Base-by-base conservation (phyloP, 2,888 invertebrate species). In the Scaeva pyrastri region DNA sequence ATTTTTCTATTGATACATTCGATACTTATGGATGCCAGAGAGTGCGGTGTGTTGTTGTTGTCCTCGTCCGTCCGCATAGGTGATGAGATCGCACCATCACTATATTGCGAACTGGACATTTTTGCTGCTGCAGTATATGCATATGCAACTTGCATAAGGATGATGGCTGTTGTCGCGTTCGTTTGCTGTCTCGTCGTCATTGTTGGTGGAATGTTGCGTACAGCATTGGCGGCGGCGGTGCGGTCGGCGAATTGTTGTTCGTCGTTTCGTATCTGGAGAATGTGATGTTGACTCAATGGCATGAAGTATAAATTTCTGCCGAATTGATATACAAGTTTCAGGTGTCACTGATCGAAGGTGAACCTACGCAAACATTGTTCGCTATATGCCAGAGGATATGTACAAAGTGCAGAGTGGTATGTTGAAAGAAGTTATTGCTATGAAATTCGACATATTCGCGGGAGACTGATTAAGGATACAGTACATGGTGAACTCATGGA, bases 311-410 rank as follows among this genome's bases (percentile, higher is more conserved):
- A 86, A 86, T 86, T 82, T 78, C 70, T 21, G 26, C 45, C 8
- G 86, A 86, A 82, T 86, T 82, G 82, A 86, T 86, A 86, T 86
- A 86, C 82, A 82, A 62, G 78, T 82, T 82, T 86, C 86, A 86
- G 86, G 78, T 86, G 86, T 86, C 86, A 78, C 43, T 52, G 70
- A 41, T 60, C 21, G 56, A 36, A 39, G 68, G 68, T 86, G 86
- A 86, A 74, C 86, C 86, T 82, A 86, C 86, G 82, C 86, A 86
- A 74, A 85, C 71, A 19, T 26, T 77, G 68, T 77, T 60, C 11
- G 19, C 11, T 43, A n/a, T 12, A 14, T 31, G 8, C 31, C 6
- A 31, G 0, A 19, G 16, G 12, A 14, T 8, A 0, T n/a, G 16
- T 4, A 50, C 21, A 68, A 26, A 50, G 74, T 45, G 52, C 26